These are phyloP conservation scores for Lysandra bellargus DNA, from an alignment of 2,888 invertebrate species.

Conservation along the genomic window DNA sequence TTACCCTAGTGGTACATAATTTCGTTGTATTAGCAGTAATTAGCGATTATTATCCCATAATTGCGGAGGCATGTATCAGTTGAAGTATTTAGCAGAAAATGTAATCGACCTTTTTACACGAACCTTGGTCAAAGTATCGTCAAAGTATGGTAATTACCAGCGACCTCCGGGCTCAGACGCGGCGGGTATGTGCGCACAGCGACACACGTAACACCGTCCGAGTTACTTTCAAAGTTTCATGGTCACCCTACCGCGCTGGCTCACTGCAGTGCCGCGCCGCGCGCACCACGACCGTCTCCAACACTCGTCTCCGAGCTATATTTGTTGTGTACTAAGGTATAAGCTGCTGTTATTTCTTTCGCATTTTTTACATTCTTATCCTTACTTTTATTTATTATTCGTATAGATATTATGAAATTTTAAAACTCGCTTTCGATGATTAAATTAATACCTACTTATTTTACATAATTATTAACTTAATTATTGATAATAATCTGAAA, in stretches of 20 bases:
- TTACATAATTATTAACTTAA: background rate
- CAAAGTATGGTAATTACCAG: slow-evolving; percentile 9
- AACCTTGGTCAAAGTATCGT: slow-evolving; percentile 20
- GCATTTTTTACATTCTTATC: background rate
- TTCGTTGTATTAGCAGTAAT: background rate
- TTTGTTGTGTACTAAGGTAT: slow-evolving; percentile 29
- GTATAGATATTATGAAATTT: background rate
- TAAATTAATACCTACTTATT: background rate
- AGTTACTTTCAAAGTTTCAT: slow-evolving; percentile 35
- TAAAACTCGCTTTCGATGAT: background rate
- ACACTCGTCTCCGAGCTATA: slow-evolving; percentile 4
- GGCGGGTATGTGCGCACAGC: background rate
- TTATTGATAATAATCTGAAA: background rate
- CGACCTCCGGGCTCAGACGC: slow-evolving; percentile 1
- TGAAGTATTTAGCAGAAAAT: background rate
- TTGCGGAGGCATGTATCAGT: background rate
- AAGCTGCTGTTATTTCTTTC: background rate
- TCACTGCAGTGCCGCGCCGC: slow-evolving; percentile 6
- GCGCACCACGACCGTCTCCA: slow-evolving; percentile 8
- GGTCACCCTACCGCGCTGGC: slow-evolving; percentile 43
- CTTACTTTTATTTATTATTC: background rate
- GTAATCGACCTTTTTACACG: background rate
- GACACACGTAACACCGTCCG: slow-evolving; percentile 29
- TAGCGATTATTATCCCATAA: background rate
- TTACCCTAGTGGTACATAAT: background rate